Evolutionary conservation across 1,140 invertebrate genomes (phyloP), one percentile per base, ranked within the genome.

Genomic region (Ladona fulva): DNA sequence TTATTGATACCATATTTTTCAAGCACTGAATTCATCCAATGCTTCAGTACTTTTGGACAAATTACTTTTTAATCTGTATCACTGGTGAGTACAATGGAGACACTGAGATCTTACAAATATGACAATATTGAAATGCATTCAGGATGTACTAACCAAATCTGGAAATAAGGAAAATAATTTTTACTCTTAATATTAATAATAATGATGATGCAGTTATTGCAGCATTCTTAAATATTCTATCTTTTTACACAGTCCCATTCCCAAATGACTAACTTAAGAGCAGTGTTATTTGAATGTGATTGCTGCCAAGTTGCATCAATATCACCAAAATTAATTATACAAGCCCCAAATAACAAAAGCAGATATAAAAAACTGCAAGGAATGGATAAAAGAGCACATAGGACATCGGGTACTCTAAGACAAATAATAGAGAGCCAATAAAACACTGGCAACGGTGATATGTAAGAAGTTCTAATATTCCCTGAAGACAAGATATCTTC

Each of bases 361-460:
- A 19, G 52, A 66, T 66, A 66, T 66, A 66, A 66, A 52, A 66
- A 66, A 66, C 29, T 66, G 52, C 14, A 66, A 66, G 52, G 52
- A 66, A 66, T 66, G 52, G 52, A 66, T 66, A 66, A 66, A 19
- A 66, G 52, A 66, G 52, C 52, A 66, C 52, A 19, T 66, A 66
- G 52, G 52, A 66, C n/a, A 66, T 66, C 12, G 52, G 52, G 52
- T 22, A 66, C 52, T 76, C 42, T 24, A 76, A 76, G 24, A 25
- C 25, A 37, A 42, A 76, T 42, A 76, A 76, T 76, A 76, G 75
- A 76, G 75, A 76, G 75, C 75, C 75, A 76, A 29, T 37, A 25
- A 76, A 37, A 42, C 25, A 76, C 75, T 76, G 75, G 75, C 42
- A 42, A 37, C 42, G 24, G 29, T 76, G 75, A 76, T 76, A 76